A percentile compares a stretch with the other conserved stretches of the same genome.
These are phyloP conservation scores for Hemiprocne comata DNA, from an alignment of 2,113 vertebrate genomes.

Conservation along the genomic window DNA sequence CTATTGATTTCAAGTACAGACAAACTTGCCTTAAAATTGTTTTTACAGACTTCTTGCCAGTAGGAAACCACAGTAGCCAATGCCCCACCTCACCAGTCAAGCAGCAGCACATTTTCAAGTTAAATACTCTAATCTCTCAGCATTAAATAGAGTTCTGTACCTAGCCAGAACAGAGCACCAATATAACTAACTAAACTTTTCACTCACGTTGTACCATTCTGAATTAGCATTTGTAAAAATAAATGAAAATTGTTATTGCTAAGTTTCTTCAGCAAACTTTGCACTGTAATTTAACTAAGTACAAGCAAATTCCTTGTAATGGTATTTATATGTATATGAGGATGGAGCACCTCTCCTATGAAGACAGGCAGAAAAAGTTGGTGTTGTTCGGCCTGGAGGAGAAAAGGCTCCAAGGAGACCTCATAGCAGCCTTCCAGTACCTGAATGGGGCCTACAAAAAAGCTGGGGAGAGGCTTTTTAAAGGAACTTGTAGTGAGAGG, in stretches of 20 bases:
- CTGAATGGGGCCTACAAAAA: no score
- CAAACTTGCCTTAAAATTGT: not conserved
- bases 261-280: not conserved
- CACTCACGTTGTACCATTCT: not conserved
- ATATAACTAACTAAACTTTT: not conserved
- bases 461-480: no score
- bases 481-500: no score
- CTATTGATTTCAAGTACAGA: not conserved
- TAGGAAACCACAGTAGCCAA: slow-evolving; percentile 26
- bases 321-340: not conserved
- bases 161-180: not conserved
- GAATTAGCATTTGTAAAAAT: not conserved
- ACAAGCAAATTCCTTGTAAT: not conserved
- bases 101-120: slow-evolving; percentile 42
- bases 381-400: no score
- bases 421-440: no score
- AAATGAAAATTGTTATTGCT: not conserved
- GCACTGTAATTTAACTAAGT: not conserved
- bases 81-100: not conserved
- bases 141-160: not conserved
- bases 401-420: no score
- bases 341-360: no score
- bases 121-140: slow-evolving; percentile 40
- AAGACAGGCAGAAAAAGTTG: no score
- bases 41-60: not conserved